Conservation (phyloP, 2,888 invertebrate species). For the Apantesis nais region DNA sequence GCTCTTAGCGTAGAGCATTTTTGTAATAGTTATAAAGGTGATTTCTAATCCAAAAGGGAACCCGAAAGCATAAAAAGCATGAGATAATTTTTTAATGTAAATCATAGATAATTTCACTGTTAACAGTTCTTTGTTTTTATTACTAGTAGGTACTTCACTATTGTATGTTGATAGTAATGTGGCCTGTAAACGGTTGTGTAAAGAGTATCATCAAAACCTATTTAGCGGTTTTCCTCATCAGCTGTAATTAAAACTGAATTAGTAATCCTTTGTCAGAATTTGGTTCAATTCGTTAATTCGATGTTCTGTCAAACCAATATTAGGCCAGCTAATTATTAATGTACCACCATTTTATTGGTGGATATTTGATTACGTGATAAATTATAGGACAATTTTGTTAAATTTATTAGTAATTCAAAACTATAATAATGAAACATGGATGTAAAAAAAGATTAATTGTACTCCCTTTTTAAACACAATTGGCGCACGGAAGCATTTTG, state of each 20-base stretch:
- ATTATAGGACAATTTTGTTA: neutral
- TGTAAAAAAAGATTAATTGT: no score
- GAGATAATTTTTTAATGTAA: neutral
- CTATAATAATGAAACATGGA: no score
- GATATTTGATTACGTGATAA: neutral
- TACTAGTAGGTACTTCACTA: neutral
- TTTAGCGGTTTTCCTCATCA: conserved; percentile 25
- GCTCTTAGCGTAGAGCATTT: no score
- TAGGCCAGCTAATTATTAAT: neutral
- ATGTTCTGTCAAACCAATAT: conserved; percentile 13
- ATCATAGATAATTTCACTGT: neutral
- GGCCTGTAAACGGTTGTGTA: neutral
- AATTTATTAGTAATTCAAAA: neutral
- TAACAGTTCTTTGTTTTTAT: neutral
- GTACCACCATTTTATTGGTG: neutral
- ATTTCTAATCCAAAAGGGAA: no score
- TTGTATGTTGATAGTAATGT: neutral
- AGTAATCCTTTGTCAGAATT: conserved; percentile 29
- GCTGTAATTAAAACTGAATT: conserved; percentile 28
- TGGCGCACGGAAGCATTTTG: no score
- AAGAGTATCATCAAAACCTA: conserved; percentile 9
- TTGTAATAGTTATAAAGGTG: neutral
- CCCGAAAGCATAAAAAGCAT: neutral
- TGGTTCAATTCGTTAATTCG: conserved; percentile 25
- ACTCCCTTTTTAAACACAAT: neutral